Conservation (phyloP, 2,888 invertebrate genomes). For the Ctenicera cuprea region DNA sequence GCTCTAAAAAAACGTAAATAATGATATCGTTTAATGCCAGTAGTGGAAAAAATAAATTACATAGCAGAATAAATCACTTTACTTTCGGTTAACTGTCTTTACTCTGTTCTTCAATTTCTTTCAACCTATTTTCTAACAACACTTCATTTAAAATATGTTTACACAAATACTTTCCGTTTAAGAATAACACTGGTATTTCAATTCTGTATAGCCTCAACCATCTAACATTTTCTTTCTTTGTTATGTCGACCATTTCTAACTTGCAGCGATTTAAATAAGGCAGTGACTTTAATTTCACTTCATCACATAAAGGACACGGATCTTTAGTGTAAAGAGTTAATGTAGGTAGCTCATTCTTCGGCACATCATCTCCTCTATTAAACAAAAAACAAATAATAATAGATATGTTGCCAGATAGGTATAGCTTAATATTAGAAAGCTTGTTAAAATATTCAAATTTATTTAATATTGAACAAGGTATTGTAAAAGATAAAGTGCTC, state of each 20-base stretch:
- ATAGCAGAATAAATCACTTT: too few species aligned
- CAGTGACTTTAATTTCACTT: slow-evolving; percentile 81
- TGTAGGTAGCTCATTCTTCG: slow-evolving; percentile 74
- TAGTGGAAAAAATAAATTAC: too few species aligned
- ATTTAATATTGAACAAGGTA: too few species aligned
- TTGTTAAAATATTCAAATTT: too few species aligned
- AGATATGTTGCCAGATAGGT: not conserved
- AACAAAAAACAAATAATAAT: slow-evolving; percentile 40
- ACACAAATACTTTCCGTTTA: slow-evolving; percentile 88
- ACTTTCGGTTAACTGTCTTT: not conserved
- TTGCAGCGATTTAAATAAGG: slow-evolving; percentile 77
- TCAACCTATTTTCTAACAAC: slow-evolving; percentile 75
- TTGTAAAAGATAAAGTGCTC: too few species aligned
- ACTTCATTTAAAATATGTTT: slow-evolving; percentile 82
- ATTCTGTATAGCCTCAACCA: slow-evolving; percentile 85
- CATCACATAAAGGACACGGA: slow-evolving; percentile 88
- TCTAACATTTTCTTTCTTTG: slow-evolving; percentile 81
- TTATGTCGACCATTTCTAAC: slow-evolving; percentile 86
- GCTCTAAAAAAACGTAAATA: too few species aligned
- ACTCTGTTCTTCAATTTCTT: slow-evolving; percentile 39
- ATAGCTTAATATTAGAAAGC: too few species aligned
- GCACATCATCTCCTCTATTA: slow-evolving; percentile 72
- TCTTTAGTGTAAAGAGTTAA: slow-evolving; percentile 89
- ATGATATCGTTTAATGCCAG: too few species aligned
- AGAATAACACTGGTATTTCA: slow-evolving; percentile 92